Evolutionary conservation across 2,888 invertebrate genomes (phyloP), one percentile per base, ranked within the genome.

Genomic region (Troglohyphantes excavatus): DNA sequence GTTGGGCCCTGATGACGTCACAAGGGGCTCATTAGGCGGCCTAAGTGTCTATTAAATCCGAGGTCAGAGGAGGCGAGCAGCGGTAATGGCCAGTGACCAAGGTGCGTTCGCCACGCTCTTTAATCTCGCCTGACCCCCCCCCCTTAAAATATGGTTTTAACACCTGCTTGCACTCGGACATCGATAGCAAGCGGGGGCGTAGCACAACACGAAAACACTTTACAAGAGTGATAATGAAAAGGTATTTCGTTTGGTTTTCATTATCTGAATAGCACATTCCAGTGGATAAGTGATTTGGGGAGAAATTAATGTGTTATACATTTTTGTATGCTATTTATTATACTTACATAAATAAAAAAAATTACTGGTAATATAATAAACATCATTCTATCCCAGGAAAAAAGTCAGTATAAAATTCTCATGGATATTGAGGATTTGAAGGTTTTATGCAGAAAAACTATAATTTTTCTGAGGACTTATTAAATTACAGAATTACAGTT

Each of bases 1-100:
- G n/a, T n/a, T n/a, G n/a, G n/a, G n/a, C 76, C 65, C 43, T 79
- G 65, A 73, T 87, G 87, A 87, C 87, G 87, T 87, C 87, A 87
- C 87, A 23, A 23, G 87, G 86, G 79, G 21, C 79, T 81, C 79
- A 87, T 87, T 87, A 87, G 79, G 43, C 72, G 72, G 53, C 65
- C 87, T 73, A 81, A 87, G 79, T 81, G 79, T 73, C 87, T 87
- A 79, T 87, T 87, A 79, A 73, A 73, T 79, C 53, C 43, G 65
- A 81, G 87, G 87, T 87, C 87, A 87, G 70, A 70, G 59, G 72
- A 78, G n/a, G n/a, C n/a, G n/a, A n/a, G 63, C 73, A 3, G 75
- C 17, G 81, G 33, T 83, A 83, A 83, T 65, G 73, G 65, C 43
- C 79, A 73, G 79, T 87, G 81, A 81, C 79, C 87, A 81, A 81